Evolutionary conservation across 2,888 invertebrate species (phyloP), one percentile per base, ranked within the genome.

Genomic region (Gibbula magus): DNA sequence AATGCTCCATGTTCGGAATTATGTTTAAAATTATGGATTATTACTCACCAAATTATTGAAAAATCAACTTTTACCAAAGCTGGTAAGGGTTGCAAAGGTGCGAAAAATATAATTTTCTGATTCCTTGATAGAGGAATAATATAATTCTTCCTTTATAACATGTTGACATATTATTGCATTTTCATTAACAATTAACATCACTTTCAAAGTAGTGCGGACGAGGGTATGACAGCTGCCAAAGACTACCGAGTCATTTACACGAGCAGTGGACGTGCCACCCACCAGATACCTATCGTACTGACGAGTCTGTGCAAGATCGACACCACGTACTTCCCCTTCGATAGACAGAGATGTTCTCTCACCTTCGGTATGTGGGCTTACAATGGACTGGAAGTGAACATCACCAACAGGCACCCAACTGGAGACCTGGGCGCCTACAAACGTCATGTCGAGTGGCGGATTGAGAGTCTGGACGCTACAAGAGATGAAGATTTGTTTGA

Each of bases 311-410:
- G 91, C 82, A 83, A 86, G n/a, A 86, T 91, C 0, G 87, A 90
- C 80, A 88, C 90, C 13, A 82, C 84, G 51, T 90, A 89, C 82
- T 91, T 91, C 79, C 91, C 91, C 0, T 91, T 98, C 94, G 99
- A 99, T 93, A 98, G 98, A 94, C 99, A 99, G 94, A 96, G 96
- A 90, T 99, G 99, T 94, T 96, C 97, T 93, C 97, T 99, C 96
- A 97, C 98, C 94, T 99, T 99, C 93, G 99, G 99, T 92, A 98
- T 98, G 93, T 99, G 99, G 99, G 98, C 98, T 88, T 98, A 88
- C 75, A 81, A 79, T 51, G 86, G 86, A 0, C 61, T 53, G 1
- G 83, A 86, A n/a, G 35, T 88, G 7, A 81, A 88, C 75, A 67
- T 87, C 25, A 56, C 78, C 0, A 82, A 82, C 51, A 35, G 32